Base-by-base conservation (phyloP, 2,113 vertebrate genomes). In the Tragelaphus strepsiceros region DNA sequence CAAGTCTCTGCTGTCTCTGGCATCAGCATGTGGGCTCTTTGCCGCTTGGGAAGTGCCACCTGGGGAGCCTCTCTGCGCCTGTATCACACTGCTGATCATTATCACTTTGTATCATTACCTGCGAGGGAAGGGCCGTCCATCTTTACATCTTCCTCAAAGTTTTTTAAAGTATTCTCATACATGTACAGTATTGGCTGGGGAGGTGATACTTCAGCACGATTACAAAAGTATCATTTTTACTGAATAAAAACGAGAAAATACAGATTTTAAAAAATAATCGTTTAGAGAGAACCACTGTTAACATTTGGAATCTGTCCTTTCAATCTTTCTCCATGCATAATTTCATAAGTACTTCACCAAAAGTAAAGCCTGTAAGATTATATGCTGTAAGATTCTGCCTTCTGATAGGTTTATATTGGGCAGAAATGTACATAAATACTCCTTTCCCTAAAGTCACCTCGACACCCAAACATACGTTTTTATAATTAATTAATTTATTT, bases 51-150 rank as follows among this genome's bases (percentile, higher is more conserved):
- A 58, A 61, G 26, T 10, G 10, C 59, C 26, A 30, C 28, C 6
- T 62, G 61, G 12, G 71, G 14, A 43, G 12, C 5, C 39, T 5
- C 71, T 43, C 35, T 43, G 35, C 1, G 0, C 1, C 28, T 1
- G 9, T 0, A 1, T 15, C 35, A 3, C 26, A 0, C 9, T 16
- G 17, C 43, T 17, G 0, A 2, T 16, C 82, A 1, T 6, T 0
- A 51, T 6, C 1, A 0, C 19, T 11, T 13, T 9, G 10, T 1
- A 26, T 43, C 71, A 26, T 14, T 77, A 6, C 62, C 82, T 71
- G 12, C 28, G 0, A 13, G 8, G 39, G n/a, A 61, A 32, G 32
- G 19, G 7, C 49, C 0, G 0, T 46, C 49, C 0, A 0, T 46
- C 26, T 92, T 16, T 4, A 21, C 8, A 51, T 19, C 1, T 26